phyloP scores from a whole-genome alignment of 2,888 invertebrate species.

The Mimumesa dahlbomi region DNA sequence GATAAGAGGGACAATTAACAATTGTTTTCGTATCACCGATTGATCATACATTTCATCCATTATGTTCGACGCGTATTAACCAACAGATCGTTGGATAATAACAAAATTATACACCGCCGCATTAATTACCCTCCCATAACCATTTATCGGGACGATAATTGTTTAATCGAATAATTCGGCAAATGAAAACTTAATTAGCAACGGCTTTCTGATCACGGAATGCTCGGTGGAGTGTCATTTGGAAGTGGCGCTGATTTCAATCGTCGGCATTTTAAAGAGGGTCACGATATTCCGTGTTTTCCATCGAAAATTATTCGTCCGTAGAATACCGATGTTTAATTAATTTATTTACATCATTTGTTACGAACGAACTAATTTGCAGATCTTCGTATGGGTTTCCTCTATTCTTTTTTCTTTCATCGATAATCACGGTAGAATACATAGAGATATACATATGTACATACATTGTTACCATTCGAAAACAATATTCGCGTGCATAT shows the following conservation, averaged over 20 bases:
- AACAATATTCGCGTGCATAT: too few relatives aligned
- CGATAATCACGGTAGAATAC: neutral
- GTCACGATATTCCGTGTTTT: neutral
- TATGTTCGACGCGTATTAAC: conserved; percentile 32
- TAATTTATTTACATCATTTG: neutral
- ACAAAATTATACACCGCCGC: conserved; percentile 47
- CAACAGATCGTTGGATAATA: conserved; percentile 42
- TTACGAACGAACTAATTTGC: neutral
- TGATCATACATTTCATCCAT: conserved; percentile 32
- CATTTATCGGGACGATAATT: conserved; percentile 54
- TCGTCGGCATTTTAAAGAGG: conserved; percentile 8
- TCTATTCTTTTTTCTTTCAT: neutral
- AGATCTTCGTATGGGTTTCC: neutral
- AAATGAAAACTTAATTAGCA: conserved; percentile 68
- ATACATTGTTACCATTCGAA: too few relatives aligned
- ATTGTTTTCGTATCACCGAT: conserved; percentile 27
- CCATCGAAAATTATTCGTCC: neutral
- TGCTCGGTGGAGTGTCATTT: neutral
- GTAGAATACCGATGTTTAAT: neutral
- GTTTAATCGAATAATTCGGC: conserved; percentile 63
- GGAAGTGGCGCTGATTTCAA: neutral
- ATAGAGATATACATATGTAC: too few relatives aligned
- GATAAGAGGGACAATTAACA: conserved; percentile 25
- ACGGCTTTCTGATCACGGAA: conserved; percentile 12
- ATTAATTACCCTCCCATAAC: conserved; percentile 53